Conservation (phyloP, 2,113 vertebrate genomes). For the Casuarius casuarius region DNA sequence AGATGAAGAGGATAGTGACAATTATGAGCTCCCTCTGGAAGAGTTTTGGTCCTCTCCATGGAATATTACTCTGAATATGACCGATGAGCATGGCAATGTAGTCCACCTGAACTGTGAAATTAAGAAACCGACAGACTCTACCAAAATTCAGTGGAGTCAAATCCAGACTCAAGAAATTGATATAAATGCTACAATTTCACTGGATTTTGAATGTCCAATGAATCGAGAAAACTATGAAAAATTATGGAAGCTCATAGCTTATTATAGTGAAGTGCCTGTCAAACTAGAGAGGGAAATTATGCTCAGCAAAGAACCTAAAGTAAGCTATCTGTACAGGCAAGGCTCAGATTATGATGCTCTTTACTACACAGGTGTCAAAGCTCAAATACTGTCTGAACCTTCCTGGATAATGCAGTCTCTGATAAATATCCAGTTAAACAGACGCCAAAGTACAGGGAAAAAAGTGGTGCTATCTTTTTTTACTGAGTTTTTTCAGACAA, state of each 20-base stretch:
- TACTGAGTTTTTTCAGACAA: constrained; percentile 61
- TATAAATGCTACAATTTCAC: constrained; percentile 77
- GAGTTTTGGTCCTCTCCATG: constrained; percentile 75
- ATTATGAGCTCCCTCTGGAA: constrained; percentile 35
- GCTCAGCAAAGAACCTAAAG: constrained; percentile 71
- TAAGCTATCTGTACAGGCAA: constrained; percentile 82
- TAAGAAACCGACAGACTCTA: constrained; percentile 59
- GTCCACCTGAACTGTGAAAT: constrained; percentile 83
- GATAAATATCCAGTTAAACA: constrained; percentile 84
- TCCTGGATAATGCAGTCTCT: constrained; percentile 87
- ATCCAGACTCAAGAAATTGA: constrained; percentile 71
- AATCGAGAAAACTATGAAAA: constrained; percentile 85
- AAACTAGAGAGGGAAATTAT: constrained; percentile 77
- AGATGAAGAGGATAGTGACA: constrained; percentile 59
- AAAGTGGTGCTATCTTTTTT: constrained; percentile 79
- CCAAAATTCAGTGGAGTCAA: constrained; percentile 79
- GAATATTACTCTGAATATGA: constrained; percentile 83
- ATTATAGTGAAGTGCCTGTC: constrained; percentile 90
- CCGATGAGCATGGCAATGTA: constrained; percentile 87
- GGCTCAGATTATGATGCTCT: constrained; percentile 79
- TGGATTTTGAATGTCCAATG: constrained; percentile 86
- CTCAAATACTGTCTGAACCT: constrained; percentile 78
- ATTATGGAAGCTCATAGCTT: constrained; percentile 91
- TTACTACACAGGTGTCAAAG: constrained; percentile 90
- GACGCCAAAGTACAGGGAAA: constrained; percentile 82